Evolutionary conservation across 1,140 invertebrate genomes (phyloP).

Genomic region (Calycopis cecrops): DNA sequence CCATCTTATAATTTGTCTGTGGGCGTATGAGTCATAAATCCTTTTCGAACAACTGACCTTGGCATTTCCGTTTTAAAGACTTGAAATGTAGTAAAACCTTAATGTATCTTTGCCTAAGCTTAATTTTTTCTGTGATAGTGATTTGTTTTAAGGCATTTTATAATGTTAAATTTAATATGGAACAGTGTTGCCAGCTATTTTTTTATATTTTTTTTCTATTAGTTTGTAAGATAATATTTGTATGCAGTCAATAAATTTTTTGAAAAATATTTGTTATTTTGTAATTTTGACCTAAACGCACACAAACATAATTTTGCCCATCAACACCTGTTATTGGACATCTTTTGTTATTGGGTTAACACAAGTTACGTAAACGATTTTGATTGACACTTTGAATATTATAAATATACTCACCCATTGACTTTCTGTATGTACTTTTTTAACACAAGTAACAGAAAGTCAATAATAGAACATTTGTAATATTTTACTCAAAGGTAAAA

Average conservation of each 20-base stretch:
- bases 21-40: conserved; percentile 15
- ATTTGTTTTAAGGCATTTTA: conserved; percentile 22
- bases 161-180: conserved; percentile 39
- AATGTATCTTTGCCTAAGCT: conserved; percentile 18
- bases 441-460: conserved; percentile 2
- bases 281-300: conserved; percentile 42
- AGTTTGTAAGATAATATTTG: conserved; percentile 30
- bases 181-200: conserved; percentile 48
- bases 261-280: conserved; percentile 43
- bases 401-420: conserved; percentile 13
- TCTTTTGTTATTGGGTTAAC: conserved; percentile 54
- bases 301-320: conserved; percentile 30
- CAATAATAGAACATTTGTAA: neutral
- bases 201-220: conserved; percentile 36
- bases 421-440: conserved; percentile 5
- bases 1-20: too few relatives aligned
- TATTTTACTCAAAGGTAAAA: conserved; percentile 5
- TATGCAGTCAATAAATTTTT: conserved; percentile 28
- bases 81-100: conserved; percentile 12
- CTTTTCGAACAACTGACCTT: conserved; percentile 38
- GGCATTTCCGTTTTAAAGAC: conserved; percentile 20
- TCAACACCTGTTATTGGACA: conserved; percentile 47
- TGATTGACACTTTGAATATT: conserved; percentile 71
- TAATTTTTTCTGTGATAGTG: conserved; percentile 47
- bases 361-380: conserved; percentile 40